These are phyloP conservation scores for Nanorana parkeri DNA, from an alignment of 2,113 vertebrate genomes.

Conservation along the genomic window DNA sequence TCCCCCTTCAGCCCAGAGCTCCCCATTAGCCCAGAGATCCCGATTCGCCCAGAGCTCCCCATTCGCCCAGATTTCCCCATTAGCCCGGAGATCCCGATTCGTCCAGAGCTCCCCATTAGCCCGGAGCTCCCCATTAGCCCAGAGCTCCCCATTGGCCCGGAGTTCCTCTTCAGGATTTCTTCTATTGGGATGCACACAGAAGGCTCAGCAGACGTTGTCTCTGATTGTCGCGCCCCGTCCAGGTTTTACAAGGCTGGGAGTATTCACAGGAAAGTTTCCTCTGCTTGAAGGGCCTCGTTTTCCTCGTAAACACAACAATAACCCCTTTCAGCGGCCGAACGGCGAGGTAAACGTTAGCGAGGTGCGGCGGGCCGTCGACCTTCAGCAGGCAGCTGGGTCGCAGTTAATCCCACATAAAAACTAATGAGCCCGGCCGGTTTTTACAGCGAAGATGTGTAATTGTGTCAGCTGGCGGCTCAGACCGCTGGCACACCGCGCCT, in stretches of 20 bases:
- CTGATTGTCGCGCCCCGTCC: too few relatives aligned
- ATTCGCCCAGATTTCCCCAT: too few relatives aligned
- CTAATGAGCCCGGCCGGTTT: slow-evolving; percentile 24
- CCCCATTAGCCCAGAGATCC: too few relatives aligned
- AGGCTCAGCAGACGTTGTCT: not conserved
- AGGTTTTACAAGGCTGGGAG: too few relatives aligned
- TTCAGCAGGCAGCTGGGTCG: slow-evolving; percentile 2
- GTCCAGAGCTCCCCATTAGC: too few relatives aligned
- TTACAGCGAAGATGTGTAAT: slow-evolving; percentile 6
- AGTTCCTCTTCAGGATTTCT: too few relatives aligned
- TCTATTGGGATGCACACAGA: not conserved
- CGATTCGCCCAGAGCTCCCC: too few relatives aligned
- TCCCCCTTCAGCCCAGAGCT: too few relatives aligned
- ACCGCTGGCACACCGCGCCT: not conserved
- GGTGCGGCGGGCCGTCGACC: slow-evolving; percentile 6
- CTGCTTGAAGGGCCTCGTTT: not conserved
- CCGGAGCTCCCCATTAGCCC: too few relatives aligned
- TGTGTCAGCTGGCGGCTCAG: slow-evolving; percentile 19
- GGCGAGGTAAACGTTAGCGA: not conserved
- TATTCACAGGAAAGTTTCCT: not conserved
- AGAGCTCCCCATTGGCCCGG: too few relatives aligned
- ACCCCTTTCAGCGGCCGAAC: not conserved
- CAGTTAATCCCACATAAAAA: slow-evolving; percentile 11
- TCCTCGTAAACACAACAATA: not conserved
- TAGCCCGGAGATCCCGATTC: too few relatives aligned